Evolutionary conservation across 1,140 invertebrate genomes (phyloP).

Genomic region (Musca vetustissima): DNA sequence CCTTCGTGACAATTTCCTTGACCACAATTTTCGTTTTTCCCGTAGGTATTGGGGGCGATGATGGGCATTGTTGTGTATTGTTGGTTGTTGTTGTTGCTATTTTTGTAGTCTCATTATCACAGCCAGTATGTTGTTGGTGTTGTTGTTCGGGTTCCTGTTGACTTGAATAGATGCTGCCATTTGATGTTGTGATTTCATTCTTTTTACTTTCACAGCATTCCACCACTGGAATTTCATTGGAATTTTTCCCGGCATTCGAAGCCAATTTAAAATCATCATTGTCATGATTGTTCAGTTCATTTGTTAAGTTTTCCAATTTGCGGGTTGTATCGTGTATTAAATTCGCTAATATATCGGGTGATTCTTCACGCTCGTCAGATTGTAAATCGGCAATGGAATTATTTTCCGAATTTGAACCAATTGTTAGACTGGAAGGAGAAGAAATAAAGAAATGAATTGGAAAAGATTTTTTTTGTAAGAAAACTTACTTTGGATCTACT

Average conservation of each 20-base stretch:
- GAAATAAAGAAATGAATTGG: conserved; percentile 10
- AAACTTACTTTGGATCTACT: conserved; percentile 64
- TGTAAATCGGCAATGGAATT: conserved; percentile 27
- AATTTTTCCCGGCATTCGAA: neutral
- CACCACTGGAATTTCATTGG: neutral
- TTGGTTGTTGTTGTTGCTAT: neutral
- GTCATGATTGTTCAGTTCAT: conserved; percentile 29
- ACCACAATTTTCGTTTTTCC: neutral
- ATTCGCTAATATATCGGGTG: conserved; percentile 29
- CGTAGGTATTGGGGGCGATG: neutral
- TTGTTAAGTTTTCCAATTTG: conserved; percentile 31
- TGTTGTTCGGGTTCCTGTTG: too few relatives aligned
- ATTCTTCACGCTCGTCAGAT: conserved; percentile 29
- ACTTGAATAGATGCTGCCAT: neutral
- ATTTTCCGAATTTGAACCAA: conserved; percentile 28
- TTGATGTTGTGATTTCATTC: neutral
- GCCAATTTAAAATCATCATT: conserved; percentile 22
- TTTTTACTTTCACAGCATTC: neutral
- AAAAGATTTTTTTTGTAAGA: too few relatives aligned
- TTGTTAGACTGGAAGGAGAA: conserved; percentile 24
- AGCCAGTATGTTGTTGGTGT: neutral
- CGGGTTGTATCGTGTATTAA: conserved; percentile 28
- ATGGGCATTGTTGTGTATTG: neutral
- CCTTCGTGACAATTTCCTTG: neutral
- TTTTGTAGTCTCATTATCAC: neutral